These are phyloP conservation scores for Mionectes olivaceus DNA, from an alignment of 2,797 vertebrate genomes.

Conservation along the genomic window DNA sequence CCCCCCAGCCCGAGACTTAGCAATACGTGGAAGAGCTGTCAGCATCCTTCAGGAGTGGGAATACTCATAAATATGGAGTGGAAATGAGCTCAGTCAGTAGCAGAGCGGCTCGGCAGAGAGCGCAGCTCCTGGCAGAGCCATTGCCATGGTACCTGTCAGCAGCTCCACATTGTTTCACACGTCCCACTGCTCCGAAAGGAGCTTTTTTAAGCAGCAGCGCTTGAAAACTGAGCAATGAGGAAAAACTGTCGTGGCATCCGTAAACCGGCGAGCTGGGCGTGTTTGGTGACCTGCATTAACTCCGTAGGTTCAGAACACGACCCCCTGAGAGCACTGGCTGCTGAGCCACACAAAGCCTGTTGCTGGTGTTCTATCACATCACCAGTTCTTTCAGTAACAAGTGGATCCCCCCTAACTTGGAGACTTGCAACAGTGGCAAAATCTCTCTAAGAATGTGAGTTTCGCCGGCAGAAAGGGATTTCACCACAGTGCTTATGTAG, in stretches of 20 bases:
- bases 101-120: not conserved
- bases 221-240: not conserved
- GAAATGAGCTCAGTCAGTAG: not conserved
- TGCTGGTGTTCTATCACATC: not conserved
- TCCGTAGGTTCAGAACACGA: fast-evolving
- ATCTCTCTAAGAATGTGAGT: not conserved
- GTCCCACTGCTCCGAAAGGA: constrained; percentile 11
- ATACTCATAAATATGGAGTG: not conserved
- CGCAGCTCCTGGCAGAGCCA: constrained; percentile 1
- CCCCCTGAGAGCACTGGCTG: fast-evolving
- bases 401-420: not conserved
- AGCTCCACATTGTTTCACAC: constrained; percentile 11
- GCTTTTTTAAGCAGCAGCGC: not conserved
- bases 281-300: not conserved
- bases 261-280: not conserved
- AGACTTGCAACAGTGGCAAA: not conserved
- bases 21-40: not conserved
- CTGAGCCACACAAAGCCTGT: not conserved
- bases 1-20: fast-evolving
- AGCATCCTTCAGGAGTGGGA: not conserved
- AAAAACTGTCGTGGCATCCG: not conserved
- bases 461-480: not conserved
- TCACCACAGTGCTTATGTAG: fast-evolving
- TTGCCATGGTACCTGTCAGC: constrained; percentile 60
- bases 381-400: not conserved